A percentile compares a stretch with the other conserved stretches of the same genome.
Evolutionary conservation across 2,113 vertebrate genomes (phyloP).

Genomic region (Peromyscus maniculatus): DNA sequence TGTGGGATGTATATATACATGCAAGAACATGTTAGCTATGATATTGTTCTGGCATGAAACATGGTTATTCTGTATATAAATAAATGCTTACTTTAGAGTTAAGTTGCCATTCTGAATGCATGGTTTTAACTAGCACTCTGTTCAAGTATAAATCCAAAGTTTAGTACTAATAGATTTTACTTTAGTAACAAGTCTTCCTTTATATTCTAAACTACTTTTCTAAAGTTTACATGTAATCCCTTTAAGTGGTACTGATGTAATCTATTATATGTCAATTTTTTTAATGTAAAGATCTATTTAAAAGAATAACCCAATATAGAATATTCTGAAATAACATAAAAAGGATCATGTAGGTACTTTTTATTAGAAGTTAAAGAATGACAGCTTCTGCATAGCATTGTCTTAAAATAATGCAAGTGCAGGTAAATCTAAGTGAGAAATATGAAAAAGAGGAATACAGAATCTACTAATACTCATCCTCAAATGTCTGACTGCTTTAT

Average conservation of each 20-base stretch:
- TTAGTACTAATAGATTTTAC: slow-evolving; percentile 26
- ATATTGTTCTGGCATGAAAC: not conserved
- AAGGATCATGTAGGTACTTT: not conserved
- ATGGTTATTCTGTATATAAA: not conserved
- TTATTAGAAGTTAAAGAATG: not conserved
- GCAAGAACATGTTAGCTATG: not conserved
- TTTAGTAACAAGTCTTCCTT: slow-evolving; percentile 14
- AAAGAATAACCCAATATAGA: not conserved
- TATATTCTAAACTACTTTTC: slow-evolving; percentile 4
- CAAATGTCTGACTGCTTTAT: not conserved
- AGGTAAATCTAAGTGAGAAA: not conserved
- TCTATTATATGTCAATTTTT: slow-evolving; percentile 33
- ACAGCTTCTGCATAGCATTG: not conserved
- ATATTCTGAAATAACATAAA: not conserved
- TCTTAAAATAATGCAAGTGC: not conserved
- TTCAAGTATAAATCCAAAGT: not conserved
- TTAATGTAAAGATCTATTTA: not conserved
- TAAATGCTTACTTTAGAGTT: not conserved
- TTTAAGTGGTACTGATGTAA: not conserved
- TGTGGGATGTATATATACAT: not conserved
- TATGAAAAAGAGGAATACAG: not conserved
- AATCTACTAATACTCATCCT: not conserved
- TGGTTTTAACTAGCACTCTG: not conserved
- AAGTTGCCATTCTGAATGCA: not conserved
- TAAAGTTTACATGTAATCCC: not conserved